Evolutionary conservation across 1,140 invertebrate genomes (phyloP).

Genomic region (Neomicropteryx cornuta): DNA sequence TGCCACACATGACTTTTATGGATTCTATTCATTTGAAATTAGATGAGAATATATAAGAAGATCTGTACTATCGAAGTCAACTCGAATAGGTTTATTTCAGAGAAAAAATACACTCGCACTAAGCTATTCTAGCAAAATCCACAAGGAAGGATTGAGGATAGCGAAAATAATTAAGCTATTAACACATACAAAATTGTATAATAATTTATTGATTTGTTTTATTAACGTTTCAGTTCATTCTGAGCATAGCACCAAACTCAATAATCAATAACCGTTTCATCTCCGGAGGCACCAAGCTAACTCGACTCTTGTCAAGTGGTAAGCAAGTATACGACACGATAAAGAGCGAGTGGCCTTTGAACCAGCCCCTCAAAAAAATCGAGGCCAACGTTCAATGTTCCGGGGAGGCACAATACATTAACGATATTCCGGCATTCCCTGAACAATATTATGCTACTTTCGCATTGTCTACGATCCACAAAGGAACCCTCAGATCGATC

Average conservation of each 20-base stretch:
- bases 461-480: slow-evolving; percentile 42
- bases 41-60: too few species aligned
- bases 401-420: slow-evolving; percentile 55
- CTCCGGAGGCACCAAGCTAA: slow-evolving; percentile 38
- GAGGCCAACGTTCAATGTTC: slow-evolving; percentile 58
- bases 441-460: slow-evolving; percentile 55
- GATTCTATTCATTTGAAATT: slow-evolving; percentile 2
- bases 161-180: too few species aligned
- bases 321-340: slow-evolving; percentile 56
- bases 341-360: slow-evolving; percentile 55
- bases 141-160: too few species aligned
- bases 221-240: slow-evolving; percentile 33
- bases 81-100: too few species aligned
- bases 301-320: slow-evolving; percentile 52
- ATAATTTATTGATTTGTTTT: background rate
- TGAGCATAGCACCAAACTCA: slow-evolving; percentile 35
- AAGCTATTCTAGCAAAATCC: too few species aligned
- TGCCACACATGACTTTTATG: too few species aligned
- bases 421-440: slow-evolving; percentile 45
- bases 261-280: slow-evolving; percentile 19
- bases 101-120: too few species aligned
- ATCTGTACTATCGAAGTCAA: too few species aligned
- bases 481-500: slow-evolving; percentile 41
- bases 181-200: slow-evolving; percentile 10
- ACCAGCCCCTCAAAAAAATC: slow-evolving; percentile 58